Conservation (phyloP, 2,888 invertebrate species). For the Auanema sp. region DNA sequence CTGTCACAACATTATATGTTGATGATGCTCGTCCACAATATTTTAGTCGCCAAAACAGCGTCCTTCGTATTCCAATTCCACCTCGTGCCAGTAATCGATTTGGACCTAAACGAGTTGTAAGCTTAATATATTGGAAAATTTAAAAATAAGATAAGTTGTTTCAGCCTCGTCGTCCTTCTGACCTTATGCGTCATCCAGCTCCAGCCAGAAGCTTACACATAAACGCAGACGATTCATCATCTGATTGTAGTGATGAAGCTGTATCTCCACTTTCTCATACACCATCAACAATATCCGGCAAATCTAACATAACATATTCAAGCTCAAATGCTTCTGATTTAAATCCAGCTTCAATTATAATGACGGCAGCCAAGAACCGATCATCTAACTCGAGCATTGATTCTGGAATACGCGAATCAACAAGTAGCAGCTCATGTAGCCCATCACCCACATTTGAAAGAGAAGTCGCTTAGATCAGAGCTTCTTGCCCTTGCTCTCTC, state of each 20-base stretch:
- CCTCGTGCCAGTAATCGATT: slow-evolving; percentile 56
- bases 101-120: slow-evolving; percentile 38
- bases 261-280: slow-evolving; percentile 17
- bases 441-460: slow-evolving; percentile 19
- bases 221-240: slow-evolving; percentile 29
- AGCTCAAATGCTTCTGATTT: slow-evolving; percentile 25
- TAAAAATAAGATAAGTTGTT: slow-evolving; percentile 8
- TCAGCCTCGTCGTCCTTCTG: slow-evolving; percentile 46
- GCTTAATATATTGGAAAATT: slow-evolving; percentile 10
- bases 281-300: slow-evolving; percentile 15
- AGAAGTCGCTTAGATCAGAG: slow-evolving; percentile 9
- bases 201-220: slow-evolving; percentile 26
- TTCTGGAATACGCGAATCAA: slow-evolving; percentile 39
- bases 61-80: slow-evolving; percentile 62
- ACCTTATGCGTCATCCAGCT: slow-evolving; percentile 29
- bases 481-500: background rate
- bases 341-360: slow-evolving; percentile 6
- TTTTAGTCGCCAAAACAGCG: slow-evolving; percentile 62
- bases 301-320: slow-evolving; percentile 20
- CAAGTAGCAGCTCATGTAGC: slow-evolving; percentile 4
- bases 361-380: slow-evolving; percentile 11
- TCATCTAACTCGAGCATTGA: slow-evolving; percentile 45
- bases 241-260: slow-evolving; percentile 19
- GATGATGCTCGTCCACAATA: slow-evolving; percentile 54
- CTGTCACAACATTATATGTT: slow-evolving; percentile 55